Conservation (phyloP, 2,797 vertebrate species). For the Rhadinocentrus ornatus region DNA sequence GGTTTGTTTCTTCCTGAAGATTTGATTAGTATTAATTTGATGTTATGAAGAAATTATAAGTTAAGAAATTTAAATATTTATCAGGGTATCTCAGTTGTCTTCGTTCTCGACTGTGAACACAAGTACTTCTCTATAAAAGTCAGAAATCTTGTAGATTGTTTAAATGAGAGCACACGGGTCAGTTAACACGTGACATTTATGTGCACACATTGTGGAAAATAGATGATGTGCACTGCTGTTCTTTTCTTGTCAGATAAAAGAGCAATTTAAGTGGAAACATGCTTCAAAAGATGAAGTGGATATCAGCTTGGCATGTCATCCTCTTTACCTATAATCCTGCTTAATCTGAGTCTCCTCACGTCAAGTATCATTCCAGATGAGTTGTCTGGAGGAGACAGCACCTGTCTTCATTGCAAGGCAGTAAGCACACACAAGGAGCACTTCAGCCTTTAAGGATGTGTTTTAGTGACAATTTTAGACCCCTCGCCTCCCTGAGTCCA, state of each 20-base stretch:
- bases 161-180: background rate
- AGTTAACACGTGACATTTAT: slow-evolving; percentile 15
- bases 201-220: background rate
- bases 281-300: slow-evolving; percentile 43
- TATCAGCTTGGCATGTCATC: slow-evolving; percentile 29
- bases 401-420: slow-evolving; percentile 21
- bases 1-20: too few species aligned
- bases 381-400: slow-evolving; percentile 24
- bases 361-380: slow-evolving; percentile 45
- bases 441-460: slow-evolving; percentile 2
- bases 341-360: slow-evolving; percentile 40
- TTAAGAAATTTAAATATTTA: background rate
- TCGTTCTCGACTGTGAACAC: background rate
- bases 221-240: slow-evolving; percentile 7
- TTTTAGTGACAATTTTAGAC: slow-evolving; percentile 16
- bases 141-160: slow-evolving; percentile 2
- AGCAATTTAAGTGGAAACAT: slow-evolving; percentile 45
- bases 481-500: slow-evolving; percentile 13
- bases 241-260: slow-evolving; percentile 41
- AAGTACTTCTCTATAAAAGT: background rate
- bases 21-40: too few species aligned
- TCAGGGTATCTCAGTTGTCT: background rate
- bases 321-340: slow-evolving; percentile 34
- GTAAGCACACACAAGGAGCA: slow-evolving; percentile 6
- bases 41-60: background rate